Evolutionary conservation across 1,140 invertebrate genomes (phyloP), one percentile per base, ranked within the genome.

Genomic region (Dreissena polymorpha): DNA sequence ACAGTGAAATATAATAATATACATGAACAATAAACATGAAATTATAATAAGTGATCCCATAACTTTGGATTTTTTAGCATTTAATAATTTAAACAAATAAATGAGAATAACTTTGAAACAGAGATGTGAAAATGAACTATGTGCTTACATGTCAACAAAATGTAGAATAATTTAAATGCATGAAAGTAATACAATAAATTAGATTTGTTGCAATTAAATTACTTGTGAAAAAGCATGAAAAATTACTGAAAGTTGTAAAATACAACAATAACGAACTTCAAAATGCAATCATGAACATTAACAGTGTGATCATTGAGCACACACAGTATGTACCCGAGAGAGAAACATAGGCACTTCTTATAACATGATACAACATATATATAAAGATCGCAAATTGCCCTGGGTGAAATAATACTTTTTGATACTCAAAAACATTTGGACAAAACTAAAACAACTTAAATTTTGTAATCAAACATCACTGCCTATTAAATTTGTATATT

Each of bases 151-250:
- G 53, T 70, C 25, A 27, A 69, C 67, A 57, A 74, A 65, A 78
- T 78, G 76, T 55, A 29, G 76, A 78, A 78, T 78, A 78, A 78
- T 60, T 78, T 78, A 78, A 78, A 78, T 69, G 76, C 67, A 78
- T 78, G 76, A 78, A 29, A 49, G 53, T 69, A 39, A 39, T 78
- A 78, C 76, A 78, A 78, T 78, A 78, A 78, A 78, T 78, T 69
- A 49, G 50, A 68, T 55, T 49, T 49, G 71, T 57, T 57, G 71
- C 21, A 73, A 55, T 78, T 67, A 78, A 76, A 78, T 77, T 77
- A 77, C 27, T 29, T 67, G 53, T 67, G 65, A 78, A 76, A 39
- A 78, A 78, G 76, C 76, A 69, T 64, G 53, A 70, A 57, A 78
- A 8, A 69, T 21, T 18, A 27, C 13, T 6, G 12, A 39, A n/a